Evolutionary conservation across 2,113 vertebrate genomes (phyloP).

Genomic region (Eclectus roratus): DNA sequence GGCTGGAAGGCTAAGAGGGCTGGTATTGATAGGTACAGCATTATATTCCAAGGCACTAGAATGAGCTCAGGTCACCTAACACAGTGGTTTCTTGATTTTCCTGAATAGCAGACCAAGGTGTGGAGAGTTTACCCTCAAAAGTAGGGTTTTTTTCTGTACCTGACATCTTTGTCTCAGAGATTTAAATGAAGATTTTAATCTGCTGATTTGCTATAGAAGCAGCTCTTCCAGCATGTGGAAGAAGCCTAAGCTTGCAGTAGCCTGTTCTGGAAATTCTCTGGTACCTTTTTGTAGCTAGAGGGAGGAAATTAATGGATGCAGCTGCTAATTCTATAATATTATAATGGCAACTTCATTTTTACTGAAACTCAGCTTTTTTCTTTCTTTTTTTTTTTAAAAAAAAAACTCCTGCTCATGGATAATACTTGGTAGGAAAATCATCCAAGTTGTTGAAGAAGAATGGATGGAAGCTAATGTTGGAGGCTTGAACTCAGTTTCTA

Average conservation of each 20-base stretch:
- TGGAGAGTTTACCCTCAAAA: background rate
- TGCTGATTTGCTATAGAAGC: background rate
- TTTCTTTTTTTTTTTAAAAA: background rate
- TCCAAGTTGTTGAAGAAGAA: background rate
- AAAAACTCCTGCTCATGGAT: background rate
- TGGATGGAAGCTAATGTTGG: background rate
- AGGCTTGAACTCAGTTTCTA: background rate
- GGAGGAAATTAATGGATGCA: slow-evolving; percentile 2
- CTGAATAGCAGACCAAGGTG: background rate
- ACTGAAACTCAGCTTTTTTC: background rate
- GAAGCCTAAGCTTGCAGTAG: background rate
- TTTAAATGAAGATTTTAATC: background rate
- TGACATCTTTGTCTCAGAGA: background rate
- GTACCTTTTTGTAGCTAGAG: background rate
- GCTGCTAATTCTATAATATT: background rate
- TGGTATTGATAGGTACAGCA: background rate
- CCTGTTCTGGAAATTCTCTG: slow-evolving; percentile 23
- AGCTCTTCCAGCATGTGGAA: background rate
- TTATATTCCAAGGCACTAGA: background rate
- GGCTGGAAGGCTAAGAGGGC: background rate
- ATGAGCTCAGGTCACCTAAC: background rate
- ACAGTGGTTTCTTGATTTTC: background rate
- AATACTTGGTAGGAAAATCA: background rate
- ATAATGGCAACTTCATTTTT: slow-evolving; percentile 21
- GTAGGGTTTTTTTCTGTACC: background rate